A percentile compares a stretch with the other conserved stretches of the same genome.
phyloP scores from a whole-genome alignment of 2,113 vertebrate species.

The Himantopus leucocephalus region DNA sequence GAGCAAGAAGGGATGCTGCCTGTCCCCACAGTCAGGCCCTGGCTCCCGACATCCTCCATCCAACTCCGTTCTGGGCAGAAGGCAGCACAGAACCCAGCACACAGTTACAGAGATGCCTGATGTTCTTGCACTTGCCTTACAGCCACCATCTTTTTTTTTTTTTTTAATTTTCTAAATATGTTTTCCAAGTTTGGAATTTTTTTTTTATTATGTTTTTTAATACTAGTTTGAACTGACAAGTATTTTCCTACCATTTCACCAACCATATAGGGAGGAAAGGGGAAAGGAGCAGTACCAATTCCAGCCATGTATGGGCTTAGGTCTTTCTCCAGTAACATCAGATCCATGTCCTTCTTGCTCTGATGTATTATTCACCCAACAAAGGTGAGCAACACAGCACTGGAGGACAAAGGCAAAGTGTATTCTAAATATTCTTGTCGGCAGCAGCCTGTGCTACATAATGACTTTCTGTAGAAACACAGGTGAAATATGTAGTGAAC shows the following conservation, averaged over 20 bases:
- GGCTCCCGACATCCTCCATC: not conserved
- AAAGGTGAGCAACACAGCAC: not conserved
- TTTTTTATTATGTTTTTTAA: not conserved
- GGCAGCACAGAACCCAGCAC: not conserved
- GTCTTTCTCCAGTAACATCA: not conserved
- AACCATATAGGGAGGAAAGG: not conserved
- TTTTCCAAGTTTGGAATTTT: not conserved
- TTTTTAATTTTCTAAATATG: not conserved
- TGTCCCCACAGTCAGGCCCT: not conserved
- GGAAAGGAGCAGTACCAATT: not conserved
- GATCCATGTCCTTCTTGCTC: not conserved
- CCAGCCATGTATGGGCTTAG: not conserved
- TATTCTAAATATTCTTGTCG: constrained; percentile 26
- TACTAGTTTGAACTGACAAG: not conserved
- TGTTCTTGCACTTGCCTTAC: not conserved
- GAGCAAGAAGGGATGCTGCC: not conserved
- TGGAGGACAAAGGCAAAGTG: not conserved
- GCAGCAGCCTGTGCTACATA: not conserved
- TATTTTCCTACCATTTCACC: not conserved
- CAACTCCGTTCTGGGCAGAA: not conserved
- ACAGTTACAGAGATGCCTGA: not conserved
- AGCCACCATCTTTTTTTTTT: not conserved
- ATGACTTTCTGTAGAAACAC: constrained; percentile 1
- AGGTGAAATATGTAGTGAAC: constrained; percentile 31
- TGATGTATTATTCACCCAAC: not conserved